These are phyloP conservation scores for Sminthurides aquaticus DNA, from an alignment of 2,888 invertebrate genomes.

Conservation along the genomic window DNA sequence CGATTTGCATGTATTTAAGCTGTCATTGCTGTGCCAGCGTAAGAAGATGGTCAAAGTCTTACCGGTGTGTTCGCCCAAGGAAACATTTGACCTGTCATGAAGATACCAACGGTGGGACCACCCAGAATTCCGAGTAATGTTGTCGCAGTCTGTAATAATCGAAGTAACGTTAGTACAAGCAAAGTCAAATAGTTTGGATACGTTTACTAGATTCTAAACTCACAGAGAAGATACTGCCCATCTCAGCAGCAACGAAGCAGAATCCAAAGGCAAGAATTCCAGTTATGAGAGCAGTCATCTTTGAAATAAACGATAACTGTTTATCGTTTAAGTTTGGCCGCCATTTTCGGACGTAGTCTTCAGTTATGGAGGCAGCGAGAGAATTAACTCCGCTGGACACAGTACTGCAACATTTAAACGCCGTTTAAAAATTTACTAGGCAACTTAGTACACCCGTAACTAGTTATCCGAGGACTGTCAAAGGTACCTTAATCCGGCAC, in stretches of 20 bases:
- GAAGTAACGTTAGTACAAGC: background rate
- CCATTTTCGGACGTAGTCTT: conserved; percentile 62
- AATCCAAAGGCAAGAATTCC: conserved; percentile 69
- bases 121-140: conserved; percentile 86
- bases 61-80: conserved; percentile 79
- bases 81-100: conserved; percentile 75
- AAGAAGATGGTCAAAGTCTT: too few relatives aligned
- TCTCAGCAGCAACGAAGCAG: conserved; percentile 77
- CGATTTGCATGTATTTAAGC: too few relatives aligned
- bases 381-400: conserved; percentile 93
- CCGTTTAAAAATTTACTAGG: conserved; percentile 43
- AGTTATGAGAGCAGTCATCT: conserved; percentile 60
- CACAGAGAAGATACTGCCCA: conserved; percentile 47
- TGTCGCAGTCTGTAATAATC: conserved; percentile 60
- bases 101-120: conserved; percentile 77
- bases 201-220: conserved; percentile 13
- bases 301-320: conserved; percentile 63
- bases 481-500: conserved; percentile 38
- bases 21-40: background rate
- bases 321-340: conserved; percentile 45
- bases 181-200: background rate
- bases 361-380: conserved; percentile 79
- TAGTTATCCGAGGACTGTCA: background rate
- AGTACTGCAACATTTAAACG: too few relatives aligned
- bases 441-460: background rate